Base-by-base conservation (phyloP, 2,113 vertebrate genomes). In the Mixornis gularis region DNA sequence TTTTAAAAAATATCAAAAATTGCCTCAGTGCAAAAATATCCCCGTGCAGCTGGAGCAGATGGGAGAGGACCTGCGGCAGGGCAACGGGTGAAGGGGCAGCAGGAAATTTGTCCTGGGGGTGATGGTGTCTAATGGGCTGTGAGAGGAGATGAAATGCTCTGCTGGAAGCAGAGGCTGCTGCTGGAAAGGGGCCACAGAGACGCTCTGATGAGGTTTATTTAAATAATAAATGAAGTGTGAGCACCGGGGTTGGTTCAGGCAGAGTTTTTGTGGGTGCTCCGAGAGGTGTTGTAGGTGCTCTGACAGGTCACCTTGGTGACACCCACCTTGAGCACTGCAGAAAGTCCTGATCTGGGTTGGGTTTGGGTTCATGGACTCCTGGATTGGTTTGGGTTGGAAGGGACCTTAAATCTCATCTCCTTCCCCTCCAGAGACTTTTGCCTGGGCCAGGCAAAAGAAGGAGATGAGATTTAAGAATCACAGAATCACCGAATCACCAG, bases 251-350 rank as follows among this genome's bases (percentile, higher is more conserved):
- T 55, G 51, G 40, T 21, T n/a, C 2, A 10, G 36, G 63, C 27
- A 10, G 49, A 24, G 5, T 2, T 27, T 48, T 18, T 18, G 24
- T 27, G 51, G 59, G 49, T 12, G 80, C 14, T 22, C 18, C 3
- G 22, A 5, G 70, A 34, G 40, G 70, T 4, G 51, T 12, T 14
- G 18, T 9, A 24, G 58, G 49, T 9, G 58, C 26, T 65, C 49
- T 12, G 76, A 3, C 5, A 7, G 43, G 17, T 21, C 49, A 36
- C n/a, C n/a, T n/a, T n/a, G n/a, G n/a, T n/a, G n/a, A n/a, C 27
- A 9, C 56, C 15, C 7, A 0, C 21, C 52, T 36, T 0, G 3
- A 51, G 53, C 8, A 0, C 32, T 41, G 43, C 46, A 48, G 51
- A 3, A 27, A 6, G 12, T 29, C 59, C 68, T 13, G 8, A 3